phyloP scores from a whole-genome alignment of 2,888 invertebrate genomes.

The Campopleginae sp. region DNA sequence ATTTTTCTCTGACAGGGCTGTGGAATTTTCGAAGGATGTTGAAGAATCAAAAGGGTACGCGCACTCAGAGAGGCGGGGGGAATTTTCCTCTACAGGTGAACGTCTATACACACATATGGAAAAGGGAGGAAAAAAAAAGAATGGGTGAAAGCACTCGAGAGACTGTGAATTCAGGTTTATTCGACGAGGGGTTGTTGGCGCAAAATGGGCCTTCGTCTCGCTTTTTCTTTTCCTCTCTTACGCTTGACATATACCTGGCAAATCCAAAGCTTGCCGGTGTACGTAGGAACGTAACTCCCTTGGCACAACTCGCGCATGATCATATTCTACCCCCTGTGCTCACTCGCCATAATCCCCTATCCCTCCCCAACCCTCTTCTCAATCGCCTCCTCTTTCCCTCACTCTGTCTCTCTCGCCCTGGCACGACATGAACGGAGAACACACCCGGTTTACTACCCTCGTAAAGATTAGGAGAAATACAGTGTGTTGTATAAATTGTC shows the following conservation, averaged over 20 bases:
- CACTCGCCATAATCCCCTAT: slow-evolving; percentile 4
- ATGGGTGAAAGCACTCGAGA: slow-evolving; percentile 24
- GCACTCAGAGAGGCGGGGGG: background rate
- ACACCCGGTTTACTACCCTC: slow-evolving; percentile 66
- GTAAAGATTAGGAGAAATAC: slow-evolving; percentile 68
- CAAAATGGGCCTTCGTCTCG: slow-evolving; percentile 36
- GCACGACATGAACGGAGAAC: slow-evolving; percentile 53
- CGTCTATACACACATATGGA: slow-evolving; percentile 10
- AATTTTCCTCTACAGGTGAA: slow-evolving; percentile 24
- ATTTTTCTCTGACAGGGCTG: slow-evolving; percentile 29
- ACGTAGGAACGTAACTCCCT: slow-evolving; percentile 31
- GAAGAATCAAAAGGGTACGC: slow-evolving; percentile 14
- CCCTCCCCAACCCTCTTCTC: background rate
- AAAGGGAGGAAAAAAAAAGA: slow-evolving; percentile 5
- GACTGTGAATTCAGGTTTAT: slow-evolving; percentile 55
- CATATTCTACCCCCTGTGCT: slow-evolving; percentile 30
- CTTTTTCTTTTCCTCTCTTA: slow-evolving; percentile 12
- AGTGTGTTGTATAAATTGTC: slow-evolving; percentile 68
- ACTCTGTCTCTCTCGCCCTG: background rate
- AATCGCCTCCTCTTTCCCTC: slow-evolving; percentile 5
- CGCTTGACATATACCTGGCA: slow-evolving; percentile 38
- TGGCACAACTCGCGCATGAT: slow-evolving; percentile 44
- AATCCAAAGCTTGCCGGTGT: slow-evolving; percentile 35
- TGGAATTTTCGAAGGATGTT: slow-evolving; percentile 24
- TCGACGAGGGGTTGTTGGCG: slow-evolving; percentile 34